These are phyloP conservation scores for Litoditis marina DNA, from an alignment of 2,888 invertebrate genomes.

Conservation along the genomic window DNA sequence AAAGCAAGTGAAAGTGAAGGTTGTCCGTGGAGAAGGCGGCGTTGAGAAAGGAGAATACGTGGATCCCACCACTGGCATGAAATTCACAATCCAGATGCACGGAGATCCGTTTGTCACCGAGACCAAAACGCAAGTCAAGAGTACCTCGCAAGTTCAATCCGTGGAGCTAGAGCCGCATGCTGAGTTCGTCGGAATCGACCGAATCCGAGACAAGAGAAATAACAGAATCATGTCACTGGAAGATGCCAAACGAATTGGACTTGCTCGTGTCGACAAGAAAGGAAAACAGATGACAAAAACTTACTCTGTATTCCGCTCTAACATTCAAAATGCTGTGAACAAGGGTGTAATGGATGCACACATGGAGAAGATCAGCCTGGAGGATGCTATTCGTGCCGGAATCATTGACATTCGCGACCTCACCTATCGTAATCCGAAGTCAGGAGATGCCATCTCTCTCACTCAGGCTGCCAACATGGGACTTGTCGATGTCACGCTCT, in stretches of 20 bases:
- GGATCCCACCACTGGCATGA: slow-evolving; percentile 61
- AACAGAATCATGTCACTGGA: slow-evolving; percentile 56
- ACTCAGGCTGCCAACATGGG: slow-evolving; percentile 61
- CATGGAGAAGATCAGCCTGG: slow-evolving; percentile 76
- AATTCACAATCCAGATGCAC: slow-evolving; percentile 61
- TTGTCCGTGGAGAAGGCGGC: slow-evolving; percentile 58
- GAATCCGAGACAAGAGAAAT: slow-evolving; percentile 59
- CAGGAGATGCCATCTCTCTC: slow-evolving; percentile 43
- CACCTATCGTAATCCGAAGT: slow-evolving; percentile 52
- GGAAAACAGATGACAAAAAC: slow-evolving; percentile 61
- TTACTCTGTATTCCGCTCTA: slow-evolving; percentile 61
- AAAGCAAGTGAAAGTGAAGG: slow-evolving; percentile 61
- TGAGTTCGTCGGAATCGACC: slow-evolving; percentile 61
- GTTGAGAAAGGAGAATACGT: slow-evolving; percentile 61
- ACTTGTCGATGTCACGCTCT: slow-evolving; percentile 60
- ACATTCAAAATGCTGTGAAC: slow-evolving; percentile 70
- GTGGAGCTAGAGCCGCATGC: slow-evolving; percentile 62
- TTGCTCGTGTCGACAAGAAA: slow-evolving; percentile 62
- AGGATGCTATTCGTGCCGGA: slow-evolving; percentile 79
- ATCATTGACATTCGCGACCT: slow-evolving; percentile 70
- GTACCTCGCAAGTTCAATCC: slow-evolving; percentile 60
- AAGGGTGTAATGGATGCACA: slow-evolving; percentile 72
- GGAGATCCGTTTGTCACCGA: slow-evolving; percentile 62
- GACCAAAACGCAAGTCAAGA: slow-evolving; percentile 62
- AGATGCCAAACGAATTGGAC: slow-evolving; percentile 62